Base-by-base conservation (phyloP, 2,113 vertebrate genomes). In the Xiphorhynchus elegans region DNA sequence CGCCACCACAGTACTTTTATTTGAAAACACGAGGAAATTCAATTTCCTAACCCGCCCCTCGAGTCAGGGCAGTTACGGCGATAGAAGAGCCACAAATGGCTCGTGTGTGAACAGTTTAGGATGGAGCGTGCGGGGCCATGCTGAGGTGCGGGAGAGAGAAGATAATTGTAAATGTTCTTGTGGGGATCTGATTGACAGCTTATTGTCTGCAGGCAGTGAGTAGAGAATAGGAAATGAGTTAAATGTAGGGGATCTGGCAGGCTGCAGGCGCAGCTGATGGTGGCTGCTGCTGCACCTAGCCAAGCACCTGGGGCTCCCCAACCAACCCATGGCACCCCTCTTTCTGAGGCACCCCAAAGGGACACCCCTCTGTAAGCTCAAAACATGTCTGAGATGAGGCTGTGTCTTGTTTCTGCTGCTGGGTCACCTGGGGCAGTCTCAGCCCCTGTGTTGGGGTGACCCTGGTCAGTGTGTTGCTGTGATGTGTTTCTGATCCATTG, bases 161-260 rank as follows among this genome's bases (percentile, higher is more conserved):
- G 92, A 89, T 91, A 89, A 94, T 89, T 85, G 94, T 87, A 60
- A 80, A 58, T 90, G 89, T 93, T 87, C 85, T 94, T 89, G 55
- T 75, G 64, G 81, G 92, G 90, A 92, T 91, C 89, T 94, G 90
- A 95, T 92, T 93, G 93, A 92, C 93, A 96, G 89, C 93, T 90
- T 69, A 87, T 91, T 96, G 95, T 95, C 94, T 96, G 94, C 85
- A 92, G 90, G 90, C 95, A 46, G 89, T 80, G 79, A 81, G 79
- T 68, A 25, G 47, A 89, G 88, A 91, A 90, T 84, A 72, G 88
- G 70, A 90, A 73, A 95, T 94, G 76, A 83, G 81, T 88, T 53
- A 92, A 87, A 58, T 64, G 80, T 23, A 66, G 76, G 90, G 85
- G 84, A 78, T 96, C 87, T 88, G 90, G 77, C 73, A 79, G 78